Evolutionary conservation across 1,140 invertebrate genomes (phyloP).

Genomic region (Brevipalpus yothersi): DNA sequence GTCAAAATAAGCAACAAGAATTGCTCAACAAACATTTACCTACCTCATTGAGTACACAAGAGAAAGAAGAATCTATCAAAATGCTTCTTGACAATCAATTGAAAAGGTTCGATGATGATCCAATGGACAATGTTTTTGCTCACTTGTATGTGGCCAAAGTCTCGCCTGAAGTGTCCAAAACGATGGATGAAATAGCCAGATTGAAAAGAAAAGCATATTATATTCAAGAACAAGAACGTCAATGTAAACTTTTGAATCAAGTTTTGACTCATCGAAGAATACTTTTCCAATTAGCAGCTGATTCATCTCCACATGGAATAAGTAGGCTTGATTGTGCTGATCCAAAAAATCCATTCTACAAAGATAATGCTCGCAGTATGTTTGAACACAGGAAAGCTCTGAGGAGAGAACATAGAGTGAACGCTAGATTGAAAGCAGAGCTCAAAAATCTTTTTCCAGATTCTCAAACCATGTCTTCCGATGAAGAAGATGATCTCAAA

Average conservation of each 20-base stretch:
- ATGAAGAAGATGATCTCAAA: background rate
- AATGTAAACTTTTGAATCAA: constrained; percentile 1
- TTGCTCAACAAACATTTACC: constrained; percentile 4
- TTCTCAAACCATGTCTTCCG: background rate
- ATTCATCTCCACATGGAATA: background rate
- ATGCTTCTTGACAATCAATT: background rate
- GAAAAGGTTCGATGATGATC: constrained; percentile 1
- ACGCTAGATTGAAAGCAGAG: background rate
- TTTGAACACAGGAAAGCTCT: background rate
- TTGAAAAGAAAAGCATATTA: background rate
- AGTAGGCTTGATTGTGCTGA: background rate
- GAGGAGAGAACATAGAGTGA: background rate
- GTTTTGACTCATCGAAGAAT: background rate
- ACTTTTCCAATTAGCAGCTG: background rate
- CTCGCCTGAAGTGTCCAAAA: constrained; percentile 1
- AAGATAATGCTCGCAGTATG: background rate
- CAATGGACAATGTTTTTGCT: background rate
- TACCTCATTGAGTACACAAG: background rate
- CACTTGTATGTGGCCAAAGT: background rate
- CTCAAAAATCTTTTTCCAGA: background rate
- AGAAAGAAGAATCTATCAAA: constrained; percentile 1
- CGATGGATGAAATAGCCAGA: background rate
- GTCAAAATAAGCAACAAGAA: background rate
- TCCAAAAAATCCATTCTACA: background rate
- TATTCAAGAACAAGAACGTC: constrained; percentile 2